Evolutionary conservation across 2,797 vertebrate genomes (phyloP).

Genomic region (Aeoliscus strigatus): DNA sequence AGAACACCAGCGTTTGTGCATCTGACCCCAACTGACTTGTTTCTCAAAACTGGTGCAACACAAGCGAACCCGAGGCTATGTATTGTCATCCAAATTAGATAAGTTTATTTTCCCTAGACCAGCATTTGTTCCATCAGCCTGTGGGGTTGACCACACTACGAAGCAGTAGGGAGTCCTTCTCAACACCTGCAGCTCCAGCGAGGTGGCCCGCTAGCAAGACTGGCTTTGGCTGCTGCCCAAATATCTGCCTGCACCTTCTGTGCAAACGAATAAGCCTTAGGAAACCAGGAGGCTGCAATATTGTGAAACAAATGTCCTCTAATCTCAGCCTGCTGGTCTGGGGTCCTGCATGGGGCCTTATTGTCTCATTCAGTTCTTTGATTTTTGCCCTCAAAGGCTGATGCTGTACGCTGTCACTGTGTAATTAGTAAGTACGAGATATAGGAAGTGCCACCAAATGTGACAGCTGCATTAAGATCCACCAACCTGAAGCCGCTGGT

Average conservation of each 20-base stretch:
- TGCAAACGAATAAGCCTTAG: slow-evolving; percentile 80
- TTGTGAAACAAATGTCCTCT: slow-evolving; percentile 85
- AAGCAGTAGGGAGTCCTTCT: slow-evolving; percentile 82
- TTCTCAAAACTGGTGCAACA: slow-evolving; percentile 78
- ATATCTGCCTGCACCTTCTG: slow-evolving; percentile 91
- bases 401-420: slow-evolving; percentile 5
- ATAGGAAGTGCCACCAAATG: no score
- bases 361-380: slow-evolving; percentile 28
- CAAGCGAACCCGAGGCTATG: slow-evolving; percentile 81
- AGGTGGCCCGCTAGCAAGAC: slow-evolving; percentile 75
- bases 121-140: slow-evolving; percentile 93
- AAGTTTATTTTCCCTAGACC: slow-evolving; percentile 88
- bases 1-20: slow-evolving; percentile 1
- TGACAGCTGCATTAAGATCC: no score
- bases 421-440: no score
- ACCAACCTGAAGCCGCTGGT: no score
- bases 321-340: slow-evolving; percentile 81
- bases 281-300: slow-evolving; percentile 85
- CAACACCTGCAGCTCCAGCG: slow-evolving; percentile 82
- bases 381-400: slow-evolving; percentile 21
- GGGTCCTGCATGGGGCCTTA: slow-evolving; percentile 61
- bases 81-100: slow-evolving; percentile 95
- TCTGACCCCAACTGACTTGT: slow-evolving; percentile 65
- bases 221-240: slow-evolving; percentile 86
- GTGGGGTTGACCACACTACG: slow-evolving; percentile 82